Conservation (phyloP, 1,140 invertebrate species). For the Pemphigus obesinymphae region DNA sequence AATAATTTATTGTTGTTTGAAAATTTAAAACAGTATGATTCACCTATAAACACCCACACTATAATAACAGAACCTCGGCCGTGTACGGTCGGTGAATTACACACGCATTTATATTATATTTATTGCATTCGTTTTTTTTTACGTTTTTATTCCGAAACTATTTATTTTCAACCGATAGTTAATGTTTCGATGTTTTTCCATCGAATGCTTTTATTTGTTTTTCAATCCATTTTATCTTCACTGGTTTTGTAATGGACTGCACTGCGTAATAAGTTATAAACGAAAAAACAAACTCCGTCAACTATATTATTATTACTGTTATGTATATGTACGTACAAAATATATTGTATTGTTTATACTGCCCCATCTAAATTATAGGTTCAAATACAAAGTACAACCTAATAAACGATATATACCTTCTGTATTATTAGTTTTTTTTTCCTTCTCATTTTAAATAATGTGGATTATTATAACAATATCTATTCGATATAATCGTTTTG, state of each 20-base stretch:
- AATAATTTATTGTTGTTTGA: too few species aligned
- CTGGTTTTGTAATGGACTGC: not conserved
- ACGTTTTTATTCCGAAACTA: too few species aligned
- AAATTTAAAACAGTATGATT: too few species aligned
- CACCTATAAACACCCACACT: too few species aligned
- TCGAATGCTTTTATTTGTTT: not conserved
- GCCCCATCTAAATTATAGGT: not conserved
- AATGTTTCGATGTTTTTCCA: not conserved
- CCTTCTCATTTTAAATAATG: too few species aligned
- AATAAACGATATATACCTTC: not conserved
- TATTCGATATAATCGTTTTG: too few species aligned
- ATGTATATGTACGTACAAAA: not conserved
- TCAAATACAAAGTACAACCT: not conserved
- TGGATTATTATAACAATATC: too few species aligned
- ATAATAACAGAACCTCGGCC: too few species aligned
- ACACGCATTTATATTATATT: too few species aligned
- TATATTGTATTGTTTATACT: not conserved
- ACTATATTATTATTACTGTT: not conserved
- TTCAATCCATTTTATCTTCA: slow-evolving; percentile 10
- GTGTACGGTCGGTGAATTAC: too few species aligned
- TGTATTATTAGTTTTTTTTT: not conserved
- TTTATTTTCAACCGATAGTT: not conserved
- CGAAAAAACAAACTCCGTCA: not conserved
- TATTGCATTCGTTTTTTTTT: too few species aligned
- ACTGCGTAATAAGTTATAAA: not conserved